A percentile compares a stretch with the other conserved stretches of the same genome.
Conservation (phyloP, 2,113 vertebrate genomes). For the Tyrannus savana region DNA sequence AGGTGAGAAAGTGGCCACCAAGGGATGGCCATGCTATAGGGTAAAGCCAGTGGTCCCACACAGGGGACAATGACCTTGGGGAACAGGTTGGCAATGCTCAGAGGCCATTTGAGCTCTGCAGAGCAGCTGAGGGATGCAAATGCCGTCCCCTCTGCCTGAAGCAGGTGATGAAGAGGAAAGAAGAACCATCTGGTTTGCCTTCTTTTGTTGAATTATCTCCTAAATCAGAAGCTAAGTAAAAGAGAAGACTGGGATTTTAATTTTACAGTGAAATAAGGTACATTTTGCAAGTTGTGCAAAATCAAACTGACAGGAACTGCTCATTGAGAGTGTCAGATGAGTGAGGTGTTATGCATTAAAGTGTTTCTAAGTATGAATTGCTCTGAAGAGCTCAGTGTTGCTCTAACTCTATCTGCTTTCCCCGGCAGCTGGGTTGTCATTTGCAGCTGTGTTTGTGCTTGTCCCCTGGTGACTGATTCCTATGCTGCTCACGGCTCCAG, state of each 20-base stretch:
- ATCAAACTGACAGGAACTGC: neutral
- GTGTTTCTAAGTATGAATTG: neutral
- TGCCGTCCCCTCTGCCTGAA: neutral
- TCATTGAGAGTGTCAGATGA: neutral
- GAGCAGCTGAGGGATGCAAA: neutral
- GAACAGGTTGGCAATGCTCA: neutral
- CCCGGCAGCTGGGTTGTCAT: neutral
- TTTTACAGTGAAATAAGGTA: neutral
- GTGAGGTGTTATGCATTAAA: neutral
- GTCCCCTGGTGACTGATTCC: neutral
- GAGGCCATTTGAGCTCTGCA: neutral
- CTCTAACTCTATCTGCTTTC: neutral
- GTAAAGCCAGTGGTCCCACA: neutral
- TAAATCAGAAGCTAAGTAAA: neutral
- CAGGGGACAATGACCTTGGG: neutral
- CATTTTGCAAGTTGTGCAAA: neutral
- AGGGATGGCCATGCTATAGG: neutral
- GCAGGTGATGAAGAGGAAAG: neutral
- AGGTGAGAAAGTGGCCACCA: neutral
- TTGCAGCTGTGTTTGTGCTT: neutral
- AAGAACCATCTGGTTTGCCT: neutral
- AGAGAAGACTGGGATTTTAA: neutral
- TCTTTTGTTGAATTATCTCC: neutral
- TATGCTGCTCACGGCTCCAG: neutral
- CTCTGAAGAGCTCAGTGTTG: neutral